These are phyloP conservation scores for Ptychochromis oligacanthus DNA, from an alignment of 2,113 vertebrate genomes.

Conservation along the genomic window DNA sequence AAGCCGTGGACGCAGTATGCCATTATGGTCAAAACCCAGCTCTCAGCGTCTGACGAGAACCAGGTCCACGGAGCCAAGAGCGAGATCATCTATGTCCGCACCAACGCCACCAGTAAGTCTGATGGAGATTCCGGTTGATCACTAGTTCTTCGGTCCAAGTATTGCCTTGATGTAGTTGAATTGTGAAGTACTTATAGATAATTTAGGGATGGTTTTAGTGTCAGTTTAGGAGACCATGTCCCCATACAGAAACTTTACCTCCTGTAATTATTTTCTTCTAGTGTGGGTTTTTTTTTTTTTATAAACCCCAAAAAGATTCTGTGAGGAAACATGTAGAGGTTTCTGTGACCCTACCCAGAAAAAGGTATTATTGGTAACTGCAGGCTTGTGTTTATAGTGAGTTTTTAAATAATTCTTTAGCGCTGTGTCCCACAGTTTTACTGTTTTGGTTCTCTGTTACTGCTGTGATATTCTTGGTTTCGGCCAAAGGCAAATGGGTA, in stretches of 20 bases:
- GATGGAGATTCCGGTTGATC: neutral
- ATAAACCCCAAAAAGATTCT: no score
- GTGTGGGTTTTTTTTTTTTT: no score
- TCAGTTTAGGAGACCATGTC: neutral
- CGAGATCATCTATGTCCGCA: slow-evolving; percentile 95
- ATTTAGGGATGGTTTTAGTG: neutral
- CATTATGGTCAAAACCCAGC: slow-evolving; percentile 95
- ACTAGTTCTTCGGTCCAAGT: neutral
- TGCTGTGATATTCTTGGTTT: no score
- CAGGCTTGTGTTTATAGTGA: no score
- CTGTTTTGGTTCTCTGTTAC: no score
- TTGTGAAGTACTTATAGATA: neutral
- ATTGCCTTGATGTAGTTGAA: neutral
- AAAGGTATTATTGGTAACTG: no score
- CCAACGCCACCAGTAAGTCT: slow-evolving; percentile 89
- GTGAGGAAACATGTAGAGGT: no score
- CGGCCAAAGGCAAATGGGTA: no score
- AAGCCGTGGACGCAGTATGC: slow-evolving; percentile 99
- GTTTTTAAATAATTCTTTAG: no score
- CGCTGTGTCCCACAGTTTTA: no score
- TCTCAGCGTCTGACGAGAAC: slow-evolving; percentile 92
- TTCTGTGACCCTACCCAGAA: no score
- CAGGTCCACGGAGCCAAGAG: slow-evolving; percentile 94
- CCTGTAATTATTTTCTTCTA: neutral
- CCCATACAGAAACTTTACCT: neutral